Base-by-base conservation (phyloP, 1,140 invertebrate species). In the Drosophila nasuta region DNA sequence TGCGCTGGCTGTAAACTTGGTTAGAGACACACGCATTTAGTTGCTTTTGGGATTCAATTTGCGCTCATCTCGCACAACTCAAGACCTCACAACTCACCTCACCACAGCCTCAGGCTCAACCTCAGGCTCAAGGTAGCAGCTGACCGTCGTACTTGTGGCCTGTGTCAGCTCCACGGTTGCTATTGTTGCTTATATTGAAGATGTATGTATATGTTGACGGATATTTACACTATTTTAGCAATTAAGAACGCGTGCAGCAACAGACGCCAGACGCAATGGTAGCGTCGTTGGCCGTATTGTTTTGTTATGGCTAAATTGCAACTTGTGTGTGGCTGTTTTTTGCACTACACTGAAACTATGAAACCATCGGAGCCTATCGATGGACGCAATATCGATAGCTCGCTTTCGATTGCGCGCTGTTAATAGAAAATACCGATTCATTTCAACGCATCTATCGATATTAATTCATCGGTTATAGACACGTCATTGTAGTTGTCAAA, bases 11-110 rank as follows among this genome's bases (percentile, higher is more conserved):
- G 71, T 17, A 74, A 74, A 62, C 71, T 74, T 69, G 46, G 49
- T 74, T 69, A 74, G 65, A 74, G 49, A 68, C 57, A 68, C 57
- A 56, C 13, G 57, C 65, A 69, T 74, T 74, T 74, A 74, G 57
- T 68, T 59, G 56, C 35, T 46, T 73, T 7, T 30, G 46, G 46
- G 2, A 49, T 13, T 51, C 33, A 41, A 60, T 48, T 43, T 62
- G 58, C 33, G 51, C 51, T 75, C 43, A 11, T 33, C 28, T 57
- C n/a, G 43, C 5, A 8, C 35, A 75, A 75, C 66, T 69, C 38
- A 74, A 25, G 35, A 38, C 7, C 35, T 38, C 35, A 38, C 35
- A 38, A 38, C 35, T 38, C 35, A 38, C 35, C 72, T 69, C 35
- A 75, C 72, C 72, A 60, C 48, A 38, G 56, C 57, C 57, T 75